These are phyloP conservation scores for Crambe crambe DNA, from an alignment of 37 sponge, comb jelly and placozoan species.

Conservation along the genomic window DNA sequence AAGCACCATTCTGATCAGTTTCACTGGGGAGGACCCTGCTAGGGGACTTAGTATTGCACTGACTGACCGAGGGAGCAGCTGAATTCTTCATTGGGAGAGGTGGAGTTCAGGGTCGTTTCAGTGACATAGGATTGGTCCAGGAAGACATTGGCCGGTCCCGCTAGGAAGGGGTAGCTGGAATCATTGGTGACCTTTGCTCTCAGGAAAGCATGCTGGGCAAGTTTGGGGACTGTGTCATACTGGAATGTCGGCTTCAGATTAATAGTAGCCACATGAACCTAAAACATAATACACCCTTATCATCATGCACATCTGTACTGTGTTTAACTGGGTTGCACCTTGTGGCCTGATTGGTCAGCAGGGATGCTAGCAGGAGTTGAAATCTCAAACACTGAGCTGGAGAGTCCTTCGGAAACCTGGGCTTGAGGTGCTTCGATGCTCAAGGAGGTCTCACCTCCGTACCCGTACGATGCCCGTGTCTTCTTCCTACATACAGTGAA, in stretches of 20 bases:
- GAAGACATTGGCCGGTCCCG: slow-evolving; percentile 75
- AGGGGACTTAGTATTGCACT: too few species aligned
- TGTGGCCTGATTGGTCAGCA: slow-evolving; percentile 67
- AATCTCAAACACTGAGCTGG: slow-evolving; percentile 67
- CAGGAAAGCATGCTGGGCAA: slow-evolving; percentile 75
- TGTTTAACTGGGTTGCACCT: slow-evolving; percentile 16
- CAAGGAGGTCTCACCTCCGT: slow-evolving; percentile 5
- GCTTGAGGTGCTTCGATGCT: slow-evolving; percentile 12
- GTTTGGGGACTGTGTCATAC: slow-evolving; percentile 81
- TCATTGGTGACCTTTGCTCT: slow-evolving; percentile 67
- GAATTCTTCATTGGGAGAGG: slow-evolving; percentile 72
- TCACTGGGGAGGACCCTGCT: too few species aligned
- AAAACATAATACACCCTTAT: background rate
- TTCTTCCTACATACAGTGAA: slow-evolving; percentile 15
- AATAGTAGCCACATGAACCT: slow-evolving; percentile 59
- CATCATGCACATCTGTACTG: background rate
- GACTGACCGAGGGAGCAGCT: slow-evolving; percentile 61
- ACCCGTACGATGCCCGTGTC: slow-evolving; percentile 11
- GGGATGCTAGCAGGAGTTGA: slow-evolving; percentile 53
- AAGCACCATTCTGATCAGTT: too few species aligned
- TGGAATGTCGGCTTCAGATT: slow-evolving; percentile 73
- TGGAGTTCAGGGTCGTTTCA: slow-evolving; percentile 48
- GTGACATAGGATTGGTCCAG: slow-evolving; percentile 74
- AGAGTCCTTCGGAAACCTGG: slow-evolving; percentile 57
- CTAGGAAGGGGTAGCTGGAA: slow-evolving; percentile 63